These are phyloP conservation scores for Eupithecia centaureata DNA, from an alignment of 2,888 invertebrate species.

Conservation along the genomic window DNA sequence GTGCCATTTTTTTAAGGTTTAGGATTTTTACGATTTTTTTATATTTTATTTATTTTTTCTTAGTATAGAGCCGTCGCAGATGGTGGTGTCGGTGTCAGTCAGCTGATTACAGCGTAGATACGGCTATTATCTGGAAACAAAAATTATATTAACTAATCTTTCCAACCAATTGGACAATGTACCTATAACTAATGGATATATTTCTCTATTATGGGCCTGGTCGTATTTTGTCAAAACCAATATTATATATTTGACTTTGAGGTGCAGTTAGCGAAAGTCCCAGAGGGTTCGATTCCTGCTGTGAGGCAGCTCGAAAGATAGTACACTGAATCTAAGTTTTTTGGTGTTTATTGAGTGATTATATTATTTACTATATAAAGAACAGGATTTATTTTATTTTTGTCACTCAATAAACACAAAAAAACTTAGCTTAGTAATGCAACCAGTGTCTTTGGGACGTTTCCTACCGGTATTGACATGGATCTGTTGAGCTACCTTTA, in stretches of 20 bases:
- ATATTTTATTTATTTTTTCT: conserved; percentile 55
- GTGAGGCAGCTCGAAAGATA: background rate
- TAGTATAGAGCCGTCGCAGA: conserved; percentile 59
- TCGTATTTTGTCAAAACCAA: too few species aligned
- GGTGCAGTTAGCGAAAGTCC: background rate
- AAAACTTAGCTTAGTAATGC: too few species aligned
- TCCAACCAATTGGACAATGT: too few species aligned
- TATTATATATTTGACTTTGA: background rate
- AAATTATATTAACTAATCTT: conserved; percentile 17
- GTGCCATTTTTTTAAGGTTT: conserved; percentile 82
- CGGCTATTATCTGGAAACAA: conserved; percentile 58
- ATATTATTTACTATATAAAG: too few species aligned
- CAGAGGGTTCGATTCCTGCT: background rate
- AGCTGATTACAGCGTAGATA: conserved; percentile 63
- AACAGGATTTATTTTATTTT: too few species aligned
- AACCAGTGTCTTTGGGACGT: too few species aligned
- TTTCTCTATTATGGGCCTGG: background rate
- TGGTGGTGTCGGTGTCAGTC: conserved; percentile 81
- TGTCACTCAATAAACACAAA: too few species aligned
- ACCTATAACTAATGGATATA: too few species aligned
- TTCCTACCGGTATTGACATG: too few species aligned
- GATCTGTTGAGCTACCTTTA: too few species aligned
- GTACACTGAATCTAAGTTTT: too few species aligned
- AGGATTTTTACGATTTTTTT: conserved; percentile 78
- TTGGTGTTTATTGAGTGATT: too few species aligned